Base-by-base conservation (phyloP, 2,113 vertebrate species). In the Amphiprion ocellaris region DNA sequence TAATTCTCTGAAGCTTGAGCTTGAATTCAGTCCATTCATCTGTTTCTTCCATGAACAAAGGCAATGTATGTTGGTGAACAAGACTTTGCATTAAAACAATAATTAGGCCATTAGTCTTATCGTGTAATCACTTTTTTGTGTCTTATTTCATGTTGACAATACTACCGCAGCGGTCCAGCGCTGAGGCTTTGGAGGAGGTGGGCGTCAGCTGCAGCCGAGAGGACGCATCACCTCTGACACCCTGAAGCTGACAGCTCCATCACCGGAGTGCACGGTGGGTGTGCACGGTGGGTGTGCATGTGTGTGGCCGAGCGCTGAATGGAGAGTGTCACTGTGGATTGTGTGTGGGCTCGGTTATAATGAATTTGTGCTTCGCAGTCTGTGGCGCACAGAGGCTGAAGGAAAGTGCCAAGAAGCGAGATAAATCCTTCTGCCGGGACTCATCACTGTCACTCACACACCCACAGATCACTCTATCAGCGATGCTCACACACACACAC, bases 181-280 rank as follows among this genome's bases (percentile, higher is more conserved):
- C 14, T 41, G 26, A 17, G 73, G 58, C 59, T 52, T 39, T 33
- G 6, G 39, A 26, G 37, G 66, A 74, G 26, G 76, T 12, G 49
- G 60, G 60, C 23, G 81, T 88, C 89, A 94, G 90, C 89, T 91
- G 89, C 78, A 81, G 56, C 28, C n/a, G 82, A 89, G 69, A 79
- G 78, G 71, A 52, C 62, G 26, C 24, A 21, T 64, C 70, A 39
- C 61, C 62, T 64, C 46, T 58, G 77, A 74, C 60, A 61, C 66
- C 50, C 86, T 91, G 84, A 88, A 41, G 47, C 24, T 88, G 92
- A 90, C 91, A 89, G 83, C 88, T 81, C 52, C 69, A 21, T 39
- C 28, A 5, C 14, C 1, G 47, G 28, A n/a, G 28, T 49, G 59
- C 16, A 14, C 9, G 4, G 44, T 37, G 37, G 70, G 53, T 17